phyloP scores from a whole-genome alignment of 2,888 invertebrate species.

The Chrysina gloriosa region DNA sequence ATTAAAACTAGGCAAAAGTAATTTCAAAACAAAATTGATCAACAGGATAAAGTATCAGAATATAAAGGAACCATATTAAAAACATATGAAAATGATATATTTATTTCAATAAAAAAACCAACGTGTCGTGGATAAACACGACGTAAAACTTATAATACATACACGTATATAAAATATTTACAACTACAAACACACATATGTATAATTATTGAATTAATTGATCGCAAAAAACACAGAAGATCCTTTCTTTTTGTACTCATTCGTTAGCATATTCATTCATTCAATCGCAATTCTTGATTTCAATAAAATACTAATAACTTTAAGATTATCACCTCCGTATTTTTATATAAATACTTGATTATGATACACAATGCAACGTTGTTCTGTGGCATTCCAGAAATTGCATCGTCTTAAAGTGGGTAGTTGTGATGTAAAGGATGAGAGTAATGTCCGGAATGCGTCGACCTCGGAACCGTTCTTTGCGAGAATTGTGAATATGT shows the following conservation, averaged over 20 bases:
- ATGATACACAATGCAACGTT: background rate
- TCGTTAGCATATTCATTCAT: background rate
- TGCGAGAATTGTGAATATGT: slow-evolving; percentile 85
- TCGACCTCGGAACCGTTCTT: slow-evolving; percentile 68
- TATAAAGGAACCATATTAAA: background rate
- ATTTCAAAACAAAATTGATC: too few relatives aligned
- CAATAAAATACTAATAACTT: too few relatives aligned
- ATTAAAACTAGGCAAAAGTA: too few relatives aligned
- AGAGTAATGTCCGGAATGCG: slow-evolving; percentile 63
- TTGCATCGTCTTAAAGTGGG: slow-evolving; percentile 17
- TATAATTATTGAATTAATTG: background rate
- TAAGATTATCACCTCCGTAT: too few relatives aligned
- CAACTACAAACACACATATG: background rate
- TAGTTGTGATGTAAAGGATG: slow-evolving; percentile 74
- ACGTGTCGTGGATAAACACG: background rate
- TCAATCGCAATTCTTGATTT: too few relatives aligned
- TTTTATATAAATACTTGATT: too few relatives aligned
- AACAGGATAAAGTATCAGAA: too few relatives aligned
- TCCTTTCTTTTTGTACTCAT: background rate
- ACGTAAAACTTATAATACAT: too few relatives aligned
- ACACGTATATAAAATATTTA: background rate
- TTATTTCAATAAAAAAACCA: background rate
- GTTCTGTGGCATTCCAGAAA: background rate
- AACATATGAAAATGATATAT: background rate
- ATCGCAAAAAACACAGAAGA: background rate